Evolutionary conservation across 2,113 vertebrate species (phyloP), one percentile per base, ranked within the genome.

Genomic region (Pantherophis guttatus): DNA sequence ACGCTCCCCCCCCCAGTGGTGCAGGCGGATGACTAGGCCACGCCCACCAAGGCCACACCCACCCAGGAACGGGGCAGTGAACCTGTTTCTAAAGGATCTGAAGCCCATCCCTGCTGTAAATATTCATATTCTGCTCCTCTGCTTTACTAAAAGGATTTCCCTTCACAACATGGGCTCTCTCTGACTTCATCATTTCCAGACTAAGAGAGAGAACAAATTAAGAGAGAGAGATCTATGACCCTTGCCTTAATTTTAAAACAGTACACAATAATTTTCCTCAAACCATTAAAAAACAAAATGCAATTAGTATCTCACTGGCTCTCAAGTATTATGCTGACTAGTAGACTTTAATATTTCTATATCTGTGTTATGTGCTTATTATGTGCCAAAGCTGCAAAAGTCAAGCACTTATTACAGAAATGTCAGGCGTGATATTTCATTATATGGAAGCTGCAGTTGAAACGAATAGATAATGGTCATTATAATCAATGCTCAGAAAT

Each of bases 351-450:
- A 93, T 59, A 90, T 92, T 97, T 97, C 97, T 96, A 92, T 96
- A 89, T 21, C 75, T 94, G 94, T 94, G 96, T 91, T 95, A 90
- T 96, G 94, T 96, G 94, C 96, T 97, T 97, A 97, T 95, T 39
- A 21, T 39, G 33, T 81, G 88, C 89, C 97, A 94, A 92, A 59
- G 92, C 93, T 97, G 94, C 97, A 96, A 96, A 98, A 98, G 96
- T 97, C 97, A 97, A 97, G 95, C 89, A 95, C 88, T 97, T 96
- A 95, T 97, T 97, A 95, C 50, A 97, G 94, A 97, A 97, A 95
- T 94, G 95, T 95, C 94, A 97, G 96, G 96, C 93, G 94, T 92
- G 95, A 94, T 97, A 94, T 96, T 98, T 97, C 95, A 95, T 96
- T 95, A 95, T 94, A 96, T 87, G 93, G 95, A 95, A 96, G 93